Evolutionary conservation across 2,888 invertebrate species (phyloP), one percentile per base, ranked within the genome.

Genomic region (Lymantria dispar): DNA sequence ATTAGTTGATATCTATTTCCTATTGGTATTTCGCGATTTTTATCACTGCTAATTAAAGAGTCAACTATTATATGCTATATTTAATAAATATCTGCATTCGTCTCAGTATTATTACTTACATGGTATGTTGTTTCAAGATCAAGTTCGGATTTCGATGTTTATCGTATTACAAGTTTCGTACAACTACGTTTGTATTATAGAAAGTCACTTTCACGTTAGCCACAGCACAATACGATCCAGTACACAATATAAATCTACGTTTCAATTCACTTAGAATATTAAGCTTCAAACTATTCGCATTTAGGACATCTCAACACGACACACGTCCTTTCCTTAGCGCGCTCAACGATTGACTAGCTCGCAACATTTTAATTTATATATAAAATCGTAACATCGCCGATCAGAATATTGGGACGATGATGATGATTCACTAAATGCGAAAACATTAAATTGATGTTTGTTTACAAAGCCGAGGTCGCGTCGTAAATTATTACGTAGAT

Each of bases 141-240:
- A 58, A 43, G 56, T 53, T 51, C 44, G 36, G n/a, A 60, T 60
- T 56, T 54, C 58, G 67, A 63, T 55, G 61, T 56, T 64, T 62
- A 57, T 64, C 68, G 58, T 53, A 60, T 54, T 59, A 62, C 58
- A 56, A 58, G 65, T 55, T 64, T 54, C 11, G 58, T 58, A 50
- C 61, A 56, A 66, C 46, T 43, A 33, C 29, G 54, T 64, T 70
- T 33, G 43, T 78, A 70, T 70, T 67, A 60, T 81, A 82, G 83
- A 85, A 85, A 85, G 83, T 76, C 60, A 79, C 82, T 82, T 83
- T 83, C 80, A 74, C 82, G 64, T 62, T 49, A 53, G 57, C 48
- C 55, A 54, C 66, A 48, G 40, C 56, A 68, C 68, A 63, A 70
- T 71, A 65, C 61, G 56, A 50, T 50, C 53, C 37, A 50, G n/a